phyloP scores from a whole-genome alignment of 2,797 vertebrate species.

The Diplodus sargus region DNA sequence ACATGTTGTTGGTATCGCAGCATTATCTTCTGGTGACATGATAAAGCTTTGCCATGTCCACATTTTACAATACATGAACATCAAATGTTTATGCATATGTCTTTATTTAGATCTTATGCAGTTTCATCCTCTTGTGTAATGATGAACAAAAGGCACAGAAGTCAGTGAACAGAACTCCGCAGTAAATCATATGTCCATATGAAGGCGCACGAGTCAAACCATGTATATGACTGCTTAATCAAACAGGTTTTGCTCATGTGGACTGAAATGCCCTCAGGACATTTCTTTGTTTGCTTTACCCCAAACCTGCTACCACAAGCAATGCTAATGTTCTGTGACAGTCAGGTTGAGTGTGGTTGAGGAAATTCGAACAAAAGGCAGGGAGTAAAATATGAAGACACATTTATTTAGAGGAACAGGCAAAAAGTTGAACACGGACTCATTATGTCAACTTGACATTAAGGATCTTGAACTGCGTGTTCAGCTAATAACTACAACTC shows the following conservation, averaged over 20 bases:
- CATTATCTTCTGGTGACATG: not conserved
- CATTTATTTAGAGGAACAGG: not conserved
- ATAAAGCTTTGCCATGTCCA: not conserved
- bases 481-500: not conserved
- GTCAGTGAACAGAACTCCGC: not conserved
- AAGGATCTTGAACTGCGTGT: not conserved
- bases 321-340: not conserved
- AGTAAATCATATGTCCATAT: not conserved
- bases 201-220: not conserved
- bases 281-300: not conserved
- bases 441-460: not conserved
- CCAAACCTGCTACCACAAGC: not conserved
- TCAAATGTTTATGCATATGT: too few species aligned
- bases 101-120: too few species aligned
- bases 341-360: conserved; percentile 1
- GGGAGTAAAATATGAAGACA: not conserved
- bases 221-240: not conserved
- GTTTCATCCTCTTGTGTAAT: not conserved
- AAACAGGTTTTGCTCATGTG: not conserved
- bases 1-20: not conserved
- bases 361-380: not conserved
- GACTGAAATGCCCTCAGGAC: conserved; percentile 1
- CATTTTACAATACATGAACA: too few species aligned
- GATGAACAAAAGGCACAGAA: not conserved
- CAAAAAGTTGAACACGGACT: not conserved